Percentiles rank a stretch among this genome's conserved stretches.
phyloP scores from a whole-genome alignment of 2,113 vertebrate genomes.

The Probosciger aterrimus region DNA sequence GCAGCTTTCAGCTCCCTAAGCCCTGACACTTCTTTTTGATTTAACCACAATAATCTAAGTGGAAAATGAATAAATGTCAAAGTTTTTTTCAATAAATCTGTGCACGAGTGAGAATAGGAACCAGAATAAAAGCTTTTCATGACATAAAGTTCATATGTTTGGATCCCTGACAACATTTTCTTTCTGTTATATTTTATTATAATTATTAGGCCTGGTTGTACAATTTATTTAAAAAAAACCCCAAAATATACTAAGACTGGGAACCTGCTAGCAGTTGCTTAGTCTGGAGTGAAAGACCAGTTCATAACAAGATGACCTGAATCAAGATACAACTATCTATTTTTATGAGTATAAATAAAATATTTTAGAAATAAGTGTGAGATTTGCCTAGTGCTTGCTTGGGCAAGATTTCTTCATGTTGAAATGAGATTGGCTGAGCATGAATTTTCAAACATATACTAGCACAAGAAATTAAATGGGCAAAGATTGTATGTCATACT shows the following conservation, averaged over 20 bases:
- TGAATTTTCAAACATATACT: background rate
- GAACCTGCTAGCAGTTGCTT: background rate
- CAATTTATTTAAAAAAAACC: background rate
- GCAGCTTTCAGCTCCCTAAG: slow-evolving; percentile 47
- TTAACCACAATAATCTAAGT: slow-evolving; percentile 67
- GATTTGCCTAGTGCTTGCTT: background rate
- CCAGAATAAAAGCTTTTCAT: slow-evolving; percentile 44
- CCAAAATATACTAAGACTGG: background rate
- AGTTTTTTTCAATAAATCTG: slow-evolving; percentile 42
- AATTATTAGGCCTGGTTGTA: background rate
- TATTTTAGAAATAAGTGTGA: background rate
- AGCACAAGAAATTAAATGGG: background rate
- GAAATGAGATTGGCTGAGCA: background rate
- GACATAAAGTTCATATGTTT: slow-evolving; percentile 16
- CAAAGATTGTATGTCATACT: too few relatives aligned
- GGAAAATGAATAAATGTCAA: slow-evolving; percentile 60
- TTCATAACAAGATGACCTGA: background rate
- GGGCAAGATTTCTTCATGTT: background rate
- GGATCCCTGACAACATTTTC: slow-evolving; percentile 28
- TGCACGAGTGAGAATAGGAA: slow-evolving; percentile 24
- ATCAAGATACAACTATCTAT: background rate
- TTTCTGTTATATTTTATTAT: background rate
- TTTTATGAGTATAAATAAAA: background rate
- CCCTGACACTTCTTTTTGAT: slow-evolving; percentile 57
- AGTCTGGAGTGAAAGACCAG: background rate